Base-by-base conservation (phyloP, 2,797 vertebrate genomes). In the Pseudomugil tenellus region DNA sequence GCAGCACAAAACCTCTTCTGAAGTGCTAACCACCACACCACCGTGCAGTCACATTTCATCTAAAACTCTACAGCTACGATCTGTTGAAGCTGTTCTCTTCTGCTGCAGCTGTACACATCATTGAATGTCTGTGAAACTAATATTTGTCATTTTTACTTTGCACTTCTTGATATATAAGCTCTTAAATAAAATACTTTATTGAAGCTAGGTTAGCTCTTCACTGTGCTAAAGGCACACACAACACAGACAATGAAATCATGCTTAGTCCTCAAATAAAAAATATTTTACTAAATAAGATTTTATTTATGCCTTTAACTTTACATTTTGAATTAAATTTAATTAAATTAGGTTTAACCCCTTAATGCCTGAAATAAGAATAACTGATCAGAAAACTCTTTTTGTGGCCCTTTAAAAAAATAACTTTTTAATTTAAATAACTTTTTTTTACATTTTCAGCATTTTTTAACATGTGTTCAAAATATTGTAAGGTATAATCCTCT, bases 291-390 rank as follows among this genome's bases (percentile, higher is more conserved):
- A 51, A 51, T 51, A 25, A 14, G 12, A 25, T 51, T 51, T 21
- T 23, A 46, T 6, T 21, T 2, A 4, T 11, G 7, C 6, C 3
- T 46, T 46, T 46, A n/a, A 2, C 19, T 10, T 48, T 3, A 26
- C n/a, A 25, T 56, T 34, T 34, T 6, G 21, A 61, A 19, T n/a
- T 49, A 28, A 63, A 63, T 52, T 13, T n/a, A 26, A n/a, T 62
- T 2, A n/a, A 19, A 17, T 62, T 34, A 26, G 11, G 25, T 26
- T 25, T 51, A 25, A 23, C n/a, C n/a, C n/a, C n/a, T n/a, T n/a
- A n/a, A n/a, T n/a, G n/a, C n/a, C n/a, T n/a, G n/a, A n/a, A n/a
- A n/a, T n/a, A n/a, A n/a, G n/a, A n/a, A n/a, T n/a, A n/a, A n/a
- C n/a, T n/a, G n/a, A n/a, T n/a, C n/a, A n/a, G n/a, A n/a, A n/a